Percentiles rank a stretch among this genome's conserved stretches.
Evolutionary conservation across 2,888 invertebrate genomes (phyloP).

Genomic region (Orthonevra nobilis): DNA sequence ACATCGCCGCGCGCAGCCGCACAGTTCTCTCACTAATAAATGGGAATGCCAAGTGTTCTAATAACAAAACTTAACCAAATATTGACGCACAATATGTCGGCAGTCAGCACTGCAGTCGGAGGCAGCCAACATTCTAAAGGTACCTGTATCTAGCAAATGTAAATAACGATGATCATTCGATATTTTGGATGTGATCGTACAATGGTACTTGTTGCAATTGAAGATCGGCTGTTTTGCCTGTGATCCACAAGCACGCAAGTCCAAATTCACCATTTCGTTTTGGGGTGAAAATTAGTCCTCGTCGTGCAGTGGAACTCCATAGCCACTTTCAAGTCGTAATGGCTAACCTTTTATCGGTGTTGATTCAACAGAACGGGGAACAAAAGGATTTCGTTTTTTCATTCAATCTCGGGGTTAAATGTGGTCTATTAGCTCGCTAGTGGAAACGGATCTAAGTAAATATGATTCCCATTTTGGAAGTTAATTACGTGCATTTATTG

Average conservation of each 20-base stretch:
- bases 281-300: conserved; percentile 67
- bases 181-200: conserved; percentile 37
- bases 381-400: conserved; percentile 41
- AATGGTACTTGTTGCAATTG: conserved; percentile 28
- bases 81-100: conserved; percentile 70
- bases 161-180: conserved; percentile 61
- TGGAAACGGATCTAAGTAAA: conserved; percentile 45
- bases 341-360: conserved; percentile 11
- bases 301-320: conserved; percentile 10
- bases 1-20: conserved; percentile 12
- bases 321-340: conserved; percentile 22
- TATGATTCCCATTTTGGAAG: conserved; percentile 44
- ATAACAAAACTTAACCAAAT: conserved; percentile 71
- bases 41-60: conserved; percentile 70
- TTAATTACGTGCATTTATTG: conserved; percentile 66
- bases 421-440: conserved; percentile 20
- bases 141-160: conserved; percentile 35
- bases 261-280: conserved; percentile 21
- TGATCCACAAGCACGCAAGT: conserved; percentile 10
- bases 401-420: conserved; percentile 23
- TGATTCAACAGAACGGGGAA: conserved; percentile 31
- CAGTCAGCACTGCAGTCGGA: conserved; percentile 29
- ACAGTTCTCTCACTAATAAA: conserved; percentile 51
- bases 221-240: conserved; percentile 16
- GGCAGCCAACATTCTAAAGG: too few species aligned